These are phyloP conservation scores for Anguilla pacifica DNA, from an alignment of 2,797 vertebrate species.

Conservation along the genomic window DNA sequence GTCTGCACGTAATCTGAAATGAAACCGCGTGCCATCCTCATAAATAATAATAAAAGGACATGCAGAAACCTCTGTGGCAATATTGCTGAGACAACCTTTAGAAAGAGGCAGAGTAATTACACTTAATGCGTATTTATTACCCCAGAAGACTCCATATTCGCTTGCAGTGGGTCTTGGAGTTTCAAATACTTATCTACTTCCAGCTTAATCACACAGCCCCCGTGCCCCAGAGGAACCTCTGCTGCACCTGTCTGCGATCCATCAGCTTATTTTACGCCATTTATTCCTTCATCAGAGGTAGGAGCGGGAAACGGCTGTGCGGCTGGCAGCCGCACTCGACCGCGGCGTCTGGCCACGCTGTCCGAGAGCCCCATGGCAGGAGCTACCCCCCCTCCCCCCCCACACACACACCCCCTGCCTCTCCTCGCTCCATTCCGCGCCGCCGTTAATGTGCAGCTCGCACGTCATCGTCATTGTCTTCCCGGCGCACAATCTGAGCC, in stretches of 20 bases:
- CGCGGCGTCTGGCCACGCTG: background rate
- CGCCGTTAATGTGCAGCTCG: background rate
- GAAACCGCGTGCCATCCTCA: slow-evolving; percentile 48
- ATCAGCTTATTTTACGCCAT: slow-evolving; percentile 49
- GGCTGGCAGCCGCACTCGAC: background rate
- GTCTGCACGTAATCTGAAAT: slow-evolving; percentile 55
- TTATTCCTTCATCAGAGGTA: slow-evolving; percentile 21
- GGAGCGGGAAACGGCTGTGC: slow-evolving; percentile 7
- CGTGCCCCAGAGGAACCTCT: slow-evolving; percentile 47
- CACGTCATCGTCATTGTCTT: background rate
- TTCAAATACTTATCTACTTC: slow-evolving; percentile 48
- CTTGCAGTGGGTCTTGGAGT: slow-evolving; percentile 53
- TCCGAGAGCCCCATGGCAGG: slow-evolving; percentile 68
- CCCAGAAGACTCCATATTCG: slow-evolving; percentile 56
- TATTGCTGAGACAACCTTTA: slow-evolving; percentile 61
- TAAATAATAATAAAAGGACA: slow-evolving; percentile 69
- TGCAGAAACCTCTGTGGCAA: slow-evolving; percentile 43
- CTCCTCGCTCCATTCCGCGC: slow-evolving; percentile 69
- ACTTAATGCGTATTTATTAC: slow-evolving; percentile 67
- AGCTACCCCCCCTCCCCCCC: slow-evolving; percentile 74
- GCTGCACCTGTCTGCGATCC: slow-evolving; percentile 48
- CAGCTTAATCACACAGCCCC: slow-evolving; percentile 54
- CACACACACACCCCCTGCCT: slow-evolving; percentile 44
- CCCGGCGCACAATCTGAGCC: background rate
- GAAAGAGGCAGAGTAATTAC: slow-evolving; percentile 67